Evolutionary conservation across 53 echinoderm and acorn worm genomes (phyloP), one percentile per base, ranked within the genome.

Genomic region (Temnopleurus reevesii): DNA sequence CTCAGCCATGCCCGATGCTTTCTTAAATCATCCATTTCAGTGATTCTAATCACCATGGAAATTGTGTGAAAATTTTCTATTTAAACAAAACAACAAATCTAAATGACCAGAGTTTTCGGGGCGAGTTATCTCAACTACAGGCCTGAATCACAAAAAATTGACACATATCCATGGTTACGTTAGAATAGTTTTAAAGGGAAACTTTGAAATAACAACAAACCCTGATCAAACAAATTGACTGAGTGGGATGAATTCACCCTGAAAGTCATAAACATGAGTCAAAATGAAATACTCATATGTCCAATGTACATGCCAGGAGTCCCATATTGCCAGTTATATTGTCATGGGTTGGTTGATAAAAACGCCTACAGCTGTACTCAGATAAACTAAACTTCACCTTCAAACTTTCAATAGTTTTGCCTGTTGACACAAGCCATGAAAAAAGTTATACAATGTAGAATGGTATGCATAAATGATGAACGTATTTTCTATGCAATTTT

Each of bases 301-400:
- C n/a, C n/a, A 63, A 63, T 33, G 33, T 33, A 31, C 23, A 63
- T 33, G 30, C 13, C 13, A 17, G 33, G 63, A 63, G 31, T 63
- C 12, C 58, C 27, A 27, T 58, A 58, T 24, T 10, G 34, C 34
- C 19, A 38, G 41, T 6, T n/a, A n/a, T 71, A 38, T 71, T 71
- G 71, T 71, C 10, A 34, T 71, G n/a, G 0, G 41, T 18, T 71
- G 21, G 71, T 38, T 71, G n/a, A 71, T 71, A 71, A 71, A 71
- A 36, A 71, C 71, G 41, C 71, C 71, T 71, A 71, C n/a, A n/a
- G n/a, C n/a, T n/a, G n/a, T n/a, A n/a, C 71, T 71, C 41, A 71
- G 71, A 41, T 19, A 21, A 1, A n/a, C n/a, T n/a, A 27, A 71
- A 71, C 71, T 71, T 71, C 71, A 71, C 71, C 71, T 71, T 71